These are phyloP conservation scores for Brachyistius frenatus DNA, from an alignment of 2,113 vertebrate species.

Conservation along the genomic window DNA sequence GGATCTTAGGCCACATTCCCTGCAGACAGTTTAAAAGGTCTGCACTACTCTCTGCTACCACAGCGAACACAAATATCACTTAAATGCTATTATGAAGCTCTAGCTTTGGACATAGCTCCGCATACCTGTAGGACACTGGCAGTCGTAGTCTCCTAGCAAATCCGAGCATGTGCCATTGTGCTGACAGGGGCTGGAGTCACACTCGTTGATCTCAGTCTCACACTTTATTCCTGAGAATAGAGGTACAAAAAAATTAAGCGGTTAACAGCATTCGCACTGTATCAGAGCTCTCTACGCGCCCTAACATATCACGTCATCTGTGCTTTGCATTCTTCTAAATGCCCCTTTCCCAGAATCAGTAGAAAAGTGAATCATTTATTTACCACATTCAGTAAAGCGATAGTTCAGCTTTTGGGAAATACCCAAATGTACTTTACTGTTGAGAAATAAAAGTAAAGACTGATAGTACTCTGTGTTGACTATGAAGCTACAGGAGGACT, in stretches of 20 bases:
- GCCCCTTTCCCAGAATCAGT: too few relatives aligned
- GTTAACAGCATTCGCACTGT: neutral
- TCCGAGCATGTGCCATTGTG: conserved; percentile 84
- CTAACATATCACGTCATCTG: neutral
- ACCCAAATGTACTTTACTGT: too few relatives aligned
- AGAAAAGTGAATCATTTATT: too few relatives aligned
- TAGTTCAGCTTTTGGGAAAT: too few relatives aligned
- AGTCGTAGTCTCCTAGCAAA: conserved; percentile 79
- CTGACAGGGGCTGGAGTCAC: conserved; percentile 82
- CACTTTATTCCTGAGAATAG: conserved; percentile 81
- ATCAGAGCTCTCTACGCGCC: neutral
- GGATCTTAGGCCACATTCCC: conserved; percentile 6
- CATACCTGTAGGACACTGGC: conserved; percentile 86
- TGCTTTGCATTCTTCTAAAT: too few relatives aligned
- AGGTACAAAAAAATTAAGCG: neutral
- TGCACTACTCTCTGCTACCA: conserved; percentile 10
- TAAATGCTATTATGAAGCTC: conserved; percentile 31
- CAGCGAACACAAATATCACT: conserved; percentile 6
- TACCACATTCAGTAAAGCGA: too few relatives aligned
- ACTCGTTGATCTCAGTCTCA: conserved; percentile 81
- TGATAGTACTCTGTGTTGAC: neutral
- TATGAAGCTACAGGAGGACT: neutral
- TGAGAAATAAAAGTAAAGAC: neutral
- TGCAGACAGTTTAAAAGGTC: conserved; percentile 21
- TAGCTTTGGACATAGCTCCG: conserved; percentile 6